Percentiles rank a stretch among this genome's conserved stretches.
Conservation (phyloP, 2,888 invertebrate species). For the Stomorhina lunata region DNA sequence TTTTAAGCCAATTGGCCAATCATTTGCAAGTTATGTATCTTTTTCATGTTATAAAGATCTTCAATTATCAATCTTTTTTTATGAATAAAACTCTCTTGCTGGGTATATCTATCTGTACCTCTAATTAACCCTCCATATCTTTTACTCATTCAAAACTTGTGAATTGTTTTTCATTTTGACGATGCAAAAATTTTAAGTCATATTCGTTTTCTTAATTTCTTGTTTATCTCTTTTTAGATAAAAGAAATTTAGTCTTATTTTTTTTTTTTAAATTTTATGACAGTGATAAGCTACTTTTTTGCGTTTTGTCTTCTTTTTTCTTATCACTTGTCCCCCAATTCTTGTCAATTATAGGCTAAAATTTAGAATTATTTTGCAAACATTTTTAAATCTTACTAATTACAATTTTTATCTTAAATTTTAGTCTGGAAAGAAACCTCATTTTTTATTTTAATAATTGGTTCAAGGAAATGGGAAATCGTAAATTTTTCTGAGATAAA, state of each 20-base stretch:
- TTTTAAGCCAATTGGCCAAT: slow-evolving; percentile 51
- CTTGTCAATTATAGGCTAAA: neutral
- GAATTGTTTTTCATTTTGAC: no score
- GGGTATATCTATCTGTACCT: slow-evolving; percentile 26
- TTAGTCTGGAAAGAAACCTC: neutral
- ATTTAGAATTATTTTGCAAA: neutral
- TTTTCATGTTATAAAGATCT: slow-evolving; percentile 32
- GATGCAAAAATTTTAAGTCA: neutral
- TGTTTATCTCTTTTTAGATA: slow-evolving; percentile 51
- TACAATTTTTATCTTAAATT: neutral
- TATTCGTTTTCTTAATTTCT: slow-evolving; percentile 41
- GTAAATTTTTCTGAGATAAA: no score
- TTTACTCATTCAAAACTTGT: no score
- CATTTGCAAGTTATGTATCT: slow-evolving; percentile 35
- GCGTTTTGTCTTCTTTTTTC: neutral
- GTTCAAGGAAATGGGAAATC: neutral
- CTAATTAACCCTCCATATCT: no score
- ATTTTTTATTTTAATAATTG: slow-evolving; percentile 1
- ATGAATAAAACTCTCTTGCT: no score
- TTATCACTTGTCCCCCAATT: neutral
- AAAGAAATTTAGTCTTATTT: slow-evolving; percentile 1
- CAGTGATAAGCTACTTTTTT: slow-evolving; percentile 48
- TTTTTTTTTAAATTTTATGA: slow-evolving; percentile 27
- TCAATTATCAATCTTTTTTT: slow-evolving; percentile 13
- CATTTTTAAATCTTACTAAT: neutral